Base-by-base conservation (phyloP, 1,140 invertebrate species). In the Elysia chlorotica region DNA sequence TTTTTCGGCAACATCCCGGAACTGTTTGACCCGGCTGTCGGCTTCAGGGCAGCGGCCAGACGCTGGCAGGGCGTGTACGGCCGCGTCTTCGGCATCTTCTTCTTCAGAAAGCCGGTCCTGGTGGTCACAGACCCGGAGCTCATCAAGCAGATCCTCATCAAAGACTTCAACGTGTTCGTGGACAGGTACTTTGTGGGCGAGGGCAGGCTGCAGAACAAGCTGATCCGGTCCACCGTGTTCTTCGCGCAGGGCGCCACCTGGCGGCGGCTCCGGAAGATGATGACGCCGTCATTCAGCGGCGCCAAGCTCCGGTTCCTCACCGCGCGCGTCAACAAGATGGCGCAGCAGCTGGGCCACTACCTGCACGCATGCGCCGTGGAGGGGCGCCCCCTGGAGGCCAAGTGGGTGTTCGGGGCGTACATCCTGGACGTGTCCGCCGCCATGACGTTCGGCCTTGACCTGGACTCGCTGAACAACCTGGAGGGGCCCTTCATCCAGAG, bases 341-440 rank as follows among this genome's bases (percentile, higher is more conserved):
- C 37, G 5, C n/a, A 21, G 10, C 6, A 2, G 2, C 57, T 65
- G 2, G 38, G 41, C 48, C 23, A 25, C 0, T 28, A 23, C 19
- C 36, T 73, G 30, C 2, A 35, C 21, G n/a, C 17, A 19, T 36
- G 53, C 25, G 65, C 57, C 10, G 5, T 19, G 14, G 6, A 67
- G 19, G 71, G 63, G 6, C n/a, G n/a, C 0, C 25, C 23, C 6
- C 17, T 31, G 31, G 71, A 57, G 21, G 71, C 62, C 21, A 73
- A 65, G 25, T 23, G 5, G 0, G 37, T 48, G 1, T 81, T 87
- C 31, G 87, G 86, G 0, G 87, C 87, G 35, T 92, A 89, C 73
- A 88, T 89, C 0, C 90, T 91, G 6, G 91, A 92, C 72, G 85
- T 91, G 0, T 91, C 92, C 33, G 89, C 87, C 1, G 86, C 83